Percentiles rank a stretch among this genome's conserved stretches.
phyloP scores from a whole-genome alignment of 1,140 invertebrate species.

The Drosophila kepulauana region DNA sequence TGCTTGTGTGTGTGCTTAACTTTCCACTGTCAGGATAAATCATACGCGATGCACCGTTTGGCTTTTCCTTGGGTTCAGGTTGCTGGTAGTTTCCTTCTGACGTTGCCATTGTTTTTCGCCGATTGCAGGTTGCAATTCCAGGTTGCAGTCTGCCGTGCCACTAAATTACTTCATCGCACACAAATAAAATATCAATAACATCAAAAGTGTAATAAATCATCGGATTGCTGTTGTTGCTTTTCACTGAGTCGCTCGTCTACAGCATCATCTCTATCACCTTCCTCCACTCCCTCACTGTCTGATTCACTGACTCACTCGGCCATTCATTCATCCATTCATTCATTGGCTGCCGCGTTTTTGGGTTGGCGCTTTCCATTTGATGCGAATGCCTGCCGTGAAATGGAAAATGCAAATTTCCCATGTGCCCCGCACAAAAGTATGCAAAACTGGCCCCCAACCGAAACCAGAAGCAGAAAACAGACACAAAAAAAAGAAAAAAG shows the following conservation, averaged over 20 bases:
- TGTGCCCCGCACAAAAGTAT: conserved; percentile 68
- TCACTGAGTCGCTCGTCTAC: background rate
- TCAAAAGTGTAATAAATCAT: conserved; percentile 76
- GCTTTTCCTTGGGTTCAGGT: background rate
- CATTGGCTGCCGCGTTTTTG: conserved; percentile 4
- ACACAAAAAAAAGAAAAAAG: background rate
- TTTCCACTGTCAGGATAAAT: conserved; percentile 28
- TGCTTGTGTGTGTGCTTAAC: background rate
- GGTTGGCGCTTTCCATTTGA: conserved; percentile 60
- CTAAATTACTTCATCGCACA: conserved; percentile 73
- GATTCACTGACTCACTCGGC: background rate
- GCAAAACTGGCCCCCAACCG: conserved; percentile 58
- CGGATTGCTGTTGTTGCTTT: conserved; percentile 20
- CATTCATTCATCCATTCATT: conserved; percentile 8
- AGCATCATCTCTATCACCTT: conserved; percentile 20
- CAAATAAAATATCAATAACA: conserved; percentile 79
- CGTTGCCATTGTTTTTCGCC: conserved; percentile 8
- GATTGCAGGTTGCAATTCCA: conserved; percentile 9
- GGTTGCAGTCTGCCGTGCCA: conserved; percentile 20
- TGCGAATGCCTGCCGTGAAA: conserved; percentile 51
- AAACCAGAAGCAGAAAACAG: conserved; percentile 4
- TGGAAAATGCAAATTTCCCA: conserved; percentile 75
- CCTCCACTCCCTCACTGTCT: background rate
- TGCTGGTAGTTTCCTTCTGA: background rate
- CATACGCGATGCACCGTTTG: conserved; percentile 7